phyloP scores from a whole-genome alignment of 2,797 vertebrate genomes.

The Pangasius mekongensis region DNA sequence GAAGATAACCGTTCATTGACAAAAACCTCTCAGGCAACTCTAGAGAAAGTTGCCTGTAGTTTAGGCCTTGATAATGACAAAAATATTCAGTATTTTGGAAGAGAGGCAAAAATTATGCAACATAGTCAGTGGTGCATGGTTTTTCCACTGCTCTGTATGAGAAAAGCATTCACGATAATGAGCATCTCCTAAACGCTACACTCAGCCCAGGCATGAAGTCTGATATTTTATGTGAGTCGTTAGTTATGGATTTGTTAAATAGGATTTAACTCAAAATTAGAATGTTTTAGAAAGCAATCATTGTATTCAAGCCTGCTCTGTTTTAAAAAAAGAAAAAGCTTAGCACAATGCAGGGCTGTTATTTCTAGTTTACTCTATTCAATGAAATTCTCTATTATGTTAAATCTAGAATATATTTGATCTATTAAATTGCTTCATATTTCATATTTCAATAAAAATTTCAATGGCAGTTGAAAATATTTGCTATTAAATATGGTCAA shows the following conservation, averaged over 20 bases:
- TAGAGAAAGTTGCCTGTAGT: neutral
- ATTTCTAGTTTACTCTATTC: neutral
- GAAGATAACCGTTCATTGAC: neutral
- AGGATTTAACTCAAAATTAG: neutral
- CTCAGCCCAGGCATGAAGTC: neutral
- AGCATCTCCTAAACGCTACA: neutral
- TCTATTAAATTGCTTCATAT: neutral
- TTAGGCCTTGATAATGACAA: neutral
- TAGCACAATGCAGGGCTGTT: neutral
- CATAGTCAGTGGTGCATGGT: neutral
- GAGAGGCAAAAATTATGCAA: neutral
- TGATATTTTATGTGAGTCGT: neutral
- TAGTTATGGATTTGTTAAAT: slow-evolving; percentile 13
- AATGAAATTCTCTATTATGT: neutral
- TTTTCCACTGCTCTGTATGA: slow-evolving; percentile 1
- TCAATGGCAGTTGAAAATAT: neutral
- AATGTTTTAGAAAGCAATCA: neutral
- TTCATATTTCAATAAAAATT: too few species aligned
- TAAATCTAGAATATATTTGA: neutral
- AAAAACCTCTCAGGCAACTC: neutral
- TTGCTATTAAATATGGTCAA: neutral
- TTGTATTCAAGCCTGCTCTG: neutral
- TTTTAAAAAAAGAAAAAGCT: neutral
- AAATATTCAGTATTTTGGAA: neutral
- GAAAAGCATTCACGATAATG: neutral